Evolutionary conservation across 1,140 invertebrate genomes (phyloP).

Genomic region (Leptinotarsa undecemlineata): DNA sequence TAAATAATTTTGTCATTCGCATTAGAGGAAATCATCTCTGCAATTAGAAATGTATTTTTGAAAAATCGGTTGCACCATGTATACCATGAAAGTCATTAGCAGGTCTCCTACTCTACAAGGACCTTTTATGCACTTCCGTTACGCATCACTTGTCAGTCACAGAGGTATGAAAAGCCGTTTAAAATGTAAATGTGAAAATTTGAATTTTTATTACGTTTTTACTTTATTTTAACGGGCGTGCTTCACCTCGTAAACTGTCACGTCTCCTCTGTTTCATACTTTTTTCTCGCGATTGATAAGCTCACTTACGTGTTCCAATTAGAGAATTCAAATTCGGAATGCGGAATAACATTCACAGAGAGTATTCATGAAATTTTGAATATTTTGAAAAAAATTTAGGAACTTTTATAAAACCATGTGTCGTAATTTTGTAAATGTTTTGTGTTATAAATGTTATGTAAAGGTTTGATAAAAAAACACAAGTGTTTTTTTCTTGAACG

Average conservation of each 20-base stretch:
- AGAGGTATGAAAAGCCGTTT: constrained; percentile 52
- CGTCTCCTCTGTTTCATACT: constrained; percentile 11
- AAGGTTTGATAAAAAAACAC: too few species aligned
- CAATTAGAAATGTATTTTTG: neutral
- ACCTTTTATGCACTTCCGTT: neutral
- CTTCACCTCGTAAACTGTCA: constrained; percentile 6
- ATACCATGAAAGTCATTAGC: neutral
- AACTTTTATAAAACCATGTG: too few species aligned
- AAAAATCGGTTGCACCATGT: neutral
- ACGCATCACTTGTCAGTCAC: constrained; percentile 47
- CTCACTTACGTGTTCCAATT: constrained; percentile 10
- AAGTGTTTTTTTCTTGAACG: too few species aligned
- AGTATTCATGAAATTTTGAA: too few species aligned
- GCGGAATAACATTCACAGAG: too few species aligned
- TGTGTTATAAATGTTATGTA: too few species aligned
- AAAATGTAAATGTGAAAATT: constrained; percentile 52
- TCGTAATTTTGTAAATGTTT: too few species aligned
- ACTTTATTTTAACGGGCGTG: constrained; percentile 26
- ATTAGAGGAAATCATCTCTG: too few species aligned
- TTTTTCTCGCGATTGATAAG: constrained; percentile 22
- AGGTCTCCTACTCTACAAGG: neutral
- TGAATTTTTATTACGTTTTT: constrained; percentile 50
- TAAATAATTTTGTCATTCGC: too few species aligned
- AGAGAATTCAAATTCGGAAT: neutral
- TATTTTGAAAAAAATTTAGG: too few species aligned